Base-by-base conservation (phyloP, 2,113 vertebrate species). In the Nannobrachium achirus region DNA sequence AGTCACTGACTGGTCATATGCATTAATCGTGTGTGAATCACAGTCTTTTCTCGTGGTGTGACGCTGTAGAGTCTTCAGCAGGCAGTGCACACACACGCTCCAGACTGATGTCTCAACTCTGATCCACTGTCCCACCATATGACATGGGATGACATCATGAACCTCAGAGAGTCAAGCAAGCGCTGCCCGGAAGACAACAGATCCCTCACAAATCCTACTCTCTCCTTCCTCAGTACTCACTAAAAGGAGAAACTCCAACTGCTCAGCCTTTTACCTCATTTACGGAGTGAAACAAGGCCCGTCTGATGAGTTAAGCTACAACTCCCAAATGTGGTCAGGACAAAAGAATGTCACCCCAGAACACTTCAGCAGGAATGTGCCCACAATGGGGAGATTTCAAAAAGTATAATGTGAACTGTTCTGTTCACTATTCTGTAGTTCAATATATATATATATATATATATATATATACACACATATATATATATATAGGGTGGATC, bases 21-120 rank as follows among this genome's bases (percentile, higher is more conserved):
- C 16, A 40, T 19, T 75, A 7, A 66, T 46, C 10, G 19, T 39
- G 19, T 39, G 66, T 81, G 79, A 86, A 61, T 86, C 81, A 86
- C 8, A 63, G 20, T 46, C 25, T 33, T 1, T 33, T 33, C 25
- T 33, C 3, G 25, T 33, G 25, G 3, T 33, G 3, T 33, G 25
- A 33, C 25, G 25, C 25, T 33, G 25, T 33, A 33, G 6, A 33
- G 25, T 33, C 25, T 33, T 33, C 25, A 33, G 25, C n/a, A 33
- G 25, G 25, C 25, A 33, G 25, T 33, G 25, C 8, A 66, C 20
- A 39, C 49, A 65, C 25, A 16, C 3, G 51, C 51, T 63, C 63
- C 66, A 67, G 69, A 56, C 66, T 39, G 45, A 58, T 66, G 46
- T 72, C 40, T 40, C 40, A 63, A 63, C 48, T 6, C 19, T 2